phyloP scores from a whole-genome alignment of 2,797 vertebrate species.

The Aselliscus stoliczkanus region DNA sequence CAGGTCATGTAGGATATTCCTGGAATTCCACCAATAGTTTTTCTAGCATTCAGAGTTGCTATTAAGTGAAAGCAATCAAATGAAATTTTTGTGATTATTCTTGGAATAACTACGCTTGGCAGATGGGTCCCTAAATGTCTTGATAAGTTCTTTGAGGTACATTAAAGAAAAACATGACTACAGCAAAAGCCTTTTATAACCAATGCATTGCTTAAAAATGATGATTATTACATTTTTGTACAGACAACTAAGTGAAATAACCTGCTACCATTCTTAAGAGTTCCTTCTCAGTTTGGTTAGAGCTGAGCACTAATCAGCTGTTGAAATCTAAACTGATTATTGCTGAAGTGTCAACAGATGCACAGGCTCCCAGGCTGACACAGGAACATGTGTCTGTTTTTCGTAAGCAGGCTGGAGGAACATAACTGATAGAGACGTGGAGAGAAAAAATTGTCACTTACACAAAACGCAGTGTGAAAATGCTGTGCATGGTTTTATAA shows the following conservation, averaged over 20 bases:
- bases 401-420: slow-evolving; percentile 67
- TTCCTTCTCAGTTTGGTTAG: slow-evolving; percentile 77
- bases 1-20: slow-evolving; percentile 48
- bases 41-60: slow-evolving; percentile 45
- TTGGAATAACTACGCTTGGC: slow-evolving; percentile 57
- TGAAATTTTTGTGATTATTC: slow-evolving; percentile 56
- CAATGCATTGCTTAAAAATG: slow-evolving; percentile 49
- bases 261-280: slow-evolving; percentile 75
- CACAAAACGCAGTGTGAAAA: slow-evolving; percentile 20
- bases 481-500: neutral
- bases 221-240: slow-evolving; percentile 27
- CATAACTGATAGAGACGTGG: slow-evolving; percentile 35
- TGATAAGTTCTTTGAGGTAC: slow-evolving; percentile 54
- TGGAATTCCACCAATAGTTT: slow-evolving; percentile 62
- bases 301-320: slow-evolving; percentile 79
- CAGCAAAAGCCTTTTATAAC: slow-evolving; percentile 49
- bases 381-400: slow-evolving; percentile 75
- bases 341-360: slow-evolving; percentile 82
- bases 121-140: slow-evolving; percentile 69
- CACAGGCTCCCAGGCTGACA: slow-evolving; percentile 71
- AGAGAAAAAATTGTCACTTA: neutral
- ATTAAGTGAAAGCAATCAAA: slow-evolving; percentile 64
- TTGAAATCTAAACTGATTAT: slow-evolving; percentile 84
- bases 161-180: slow-evolving; percentile 53
- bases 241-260: slow-evolving; percentile 70